Percentiles rank a stretch among this genome's conserved stretches.
Evolutionary conservation across 2,113 vertebrate species (phyloP).

Genomic region (Tupaia tana): DNA sequence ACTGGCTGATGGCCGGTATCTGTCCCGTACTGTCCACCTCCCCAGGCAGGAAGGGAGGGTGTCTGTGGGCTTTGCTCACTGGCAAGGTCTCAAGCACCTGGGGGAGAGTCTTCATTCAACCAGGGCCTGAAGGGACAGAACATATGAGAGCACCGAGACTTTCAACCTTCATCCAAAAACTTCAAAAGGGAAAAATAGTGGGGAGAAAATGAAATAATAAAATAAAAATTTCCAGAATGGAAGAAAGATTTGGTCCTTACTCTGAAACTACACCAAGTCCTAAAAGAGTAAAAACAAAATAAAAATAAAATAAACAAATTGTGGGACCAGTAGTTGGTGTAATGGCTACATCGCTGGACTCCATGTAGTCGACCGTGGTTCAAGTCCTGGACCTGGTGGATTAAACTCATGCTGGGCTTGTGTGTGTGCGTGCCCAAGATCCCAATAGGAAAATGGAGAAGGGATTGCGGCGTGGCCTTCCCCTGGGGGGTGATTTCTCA

Average conservation of each 20-base stretch:
- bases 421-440: too few species aligned
- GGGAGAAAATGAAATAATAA: not conserved
- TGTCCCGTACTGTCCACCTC: rapidly evolving
- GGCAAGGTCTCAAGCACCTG: not conserved
- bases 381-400: too few species aligned
- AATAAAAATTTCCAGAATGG: not conserved
- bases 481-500: too few species aligned
- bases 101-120: too few species aligned
- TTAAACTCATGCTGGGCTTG: too few species aligned
- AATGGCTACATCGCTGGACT: too few species aligned
- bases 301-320: not conserved
- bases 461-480: too few species aligned
- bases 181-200: not conserved
- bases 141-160: too few species aligned
- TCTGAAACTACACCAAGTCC: not conserved
- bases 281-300: not conserved
- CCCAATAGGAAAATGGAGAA: too few species aligned
- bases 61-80: not conserved
- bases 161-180: too few species aligned
- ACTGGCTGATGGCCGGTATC: not conserved
- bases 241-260: not conserved
- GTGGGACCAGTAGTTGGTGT: too few species aligned
- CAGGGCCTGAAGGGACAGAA: not conserved
- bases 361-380: too few species aligned
- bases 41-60: not conserved